Conservation (phyloP, 2,888 invertebrate genomes). For the Trichopria drosophilae region DNA sequence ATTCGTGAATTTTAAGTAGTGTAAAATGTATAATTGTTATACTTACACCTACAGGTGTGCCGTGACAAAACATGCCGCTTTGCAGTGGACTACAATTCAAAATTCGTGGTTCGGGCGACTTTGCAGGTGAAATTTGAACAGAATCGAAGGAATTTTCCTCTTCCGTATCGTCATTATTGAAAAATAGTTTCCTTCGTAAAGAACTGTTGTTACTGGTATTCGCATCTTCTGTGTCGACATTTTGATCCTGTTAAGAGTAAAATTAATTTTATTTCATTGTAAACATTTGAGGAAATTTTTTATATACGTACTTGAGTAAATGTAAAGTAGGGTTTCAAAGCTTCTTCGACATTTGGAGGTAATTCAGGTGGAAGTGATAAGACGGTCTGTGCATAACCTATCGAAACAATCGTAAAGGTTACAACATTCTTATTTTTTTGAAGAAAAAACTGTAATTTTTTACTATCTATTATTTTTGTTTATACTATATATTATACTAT, state of each 20-base stretch:
- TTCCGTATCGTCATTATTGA: constrained; percentile 44
- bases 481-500: constrained; percentile 7
- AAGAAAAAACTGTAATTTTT: not conserved
- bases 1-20: not conserved
- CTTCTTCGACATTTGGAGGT: constrained; percentile 66
- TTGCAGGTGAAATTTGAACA: constrained; percentile 42
- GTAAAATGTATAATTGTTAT: constrained; percentile 11
- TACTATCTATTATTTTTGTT: constrained; percentile 25
- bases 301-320: constrained; percentile 58
- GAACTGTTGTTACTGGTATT: constrained; percentile 52
- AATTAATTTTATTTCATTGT: constrained; percentile 2
- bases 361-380: constrained; percentile 67
- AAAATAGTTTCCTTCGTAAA: constrained; percentile 52
- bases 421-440: not conserved
- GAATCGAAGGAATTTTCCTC: constrained; percentile 41
- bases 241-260: constrained; percentile 46
- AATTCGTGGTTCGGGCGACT: constrained; percentile 37
- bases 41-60: constrained; percentile 47
- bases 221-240: constrained; percentile 48
- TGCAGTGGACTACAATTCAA: constrained; percentile 47
- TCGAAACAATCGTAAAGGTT: constrained; percentile 19
- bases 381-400: constrained; percentile 69
- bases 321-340: constrained; percentile 66
- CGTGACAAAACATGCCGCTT: constrained; percentile 50
- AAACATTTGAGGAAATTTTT: not conserved